Base-by-base conservation (phyloP, 2,888 invertebrate species). In the Spodoptera littoralis region DNA sequence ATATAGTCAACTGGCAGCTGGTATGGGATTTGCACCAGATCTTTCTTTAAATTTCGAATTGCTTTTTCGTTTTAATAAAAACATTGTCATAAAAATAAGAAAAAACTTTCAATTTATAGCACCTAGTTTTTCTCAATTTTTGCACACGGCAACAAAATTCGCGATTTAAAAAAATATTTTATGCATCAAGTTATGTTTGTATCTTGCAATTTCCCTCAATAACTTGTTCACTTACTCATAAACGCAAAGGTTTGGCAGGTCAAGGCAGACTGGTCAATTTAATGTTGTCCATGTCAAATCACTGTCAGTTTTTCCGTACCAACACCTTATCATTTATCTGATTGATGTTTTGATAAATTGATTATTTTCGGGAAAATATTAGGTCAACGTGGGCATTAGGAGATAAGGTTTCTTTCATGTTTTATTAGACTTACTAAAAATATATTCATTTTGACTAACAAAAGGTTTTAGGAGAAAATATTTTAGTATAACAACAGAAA, bases 231-330 rank as follows among this genome's bases (percentile, higher is more conserved):
- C 56, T 55, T 51, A 58, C 11, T 58, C 27, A 52, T 51, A 46
- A 65, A 36, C 9, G 18, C 61, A 57, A 56, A 48, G 45, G 44
- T 54, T 60, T 51, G 58, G 52, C 52, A 18, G 75, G 75, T 68
- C 77, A 77, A 77, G 77, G 77, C 50, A 53, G 61, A 57, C 65
- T 46, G 42, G 63, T 67, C 63, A 43, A 59, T 56, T 65, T n/a
- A 58, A 55, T 42, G 36, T 48, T 36, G 9, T 42, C 51, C 8
- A 12, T 49, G 4, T 27, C 41, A 55, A 46, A 60, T 44, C 43
- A 53, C n/a, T 48, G 27, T 67, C 46, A 70, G 46, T 57, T 36
- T 36, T 36, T 36, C 6, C 36, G 36, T 36, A 36, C 36, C 36
- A 48, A 52, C 22, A 60, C 4, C 11, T 11, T 52, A 9, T 22